Base-by-base conservation (phyloP, 2,797 vertebrate species). In the Pantherophis alleghaniensis region DNA sequence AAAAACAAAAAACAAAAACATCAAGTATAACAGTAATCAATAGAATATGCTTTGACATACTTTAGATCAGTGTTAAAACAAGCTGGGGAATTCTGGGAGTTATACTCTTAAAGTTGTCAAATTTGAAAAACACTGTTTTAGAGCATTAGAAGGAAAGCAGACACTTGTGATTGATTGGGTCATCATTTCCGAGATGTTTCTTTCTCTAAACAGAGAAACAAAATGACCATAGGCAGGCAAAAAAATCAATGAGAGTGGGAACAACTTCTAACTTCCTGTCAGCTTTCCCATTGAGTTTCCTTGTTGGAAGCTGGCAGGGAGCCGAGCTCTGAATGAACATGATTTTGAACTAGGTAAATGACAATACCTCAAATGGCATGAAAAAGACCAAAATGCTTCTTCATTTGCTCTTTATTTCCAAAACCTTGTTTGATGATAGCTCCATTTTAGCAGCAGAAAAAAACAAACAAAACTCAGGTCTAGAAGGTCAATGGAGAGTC, bases 141-240 rank as follows among this genome's bases (percentile, higher is more conserved):
- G 95, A 94, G 47, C 89, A 87, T 89, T 57, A 94, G 47, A 92
- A 53, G 86, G 7, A 69, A 66, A 88, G 66, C 32, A 74, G 14
- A 32, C 66, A 37, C n/a, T 11, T 74, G n/a, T 74, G n/a, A 74
- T 9, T 18, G 66, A 37, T 74, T 32, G 63, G 28, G 28, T 32
- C 63, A 69, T 69, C 13, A 1, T 69, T 69, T n/a, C 28, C 5
- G 0, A 66, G 63, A 66, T n/a, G 2, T 66, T 66, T 69, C n/a
- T 69, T 69, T 69, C n/a, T 14, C n/a, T 32, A 69, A 69, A 69
- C n/a, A 69, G 14, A 69, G n/a, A 69, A 69, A 69, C 63, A 69
- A 69, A 69, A 69, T 32, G 14, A 69, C 66, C 66, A 32, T 32
- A 32, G 14, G 6, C 14, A 74, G 14, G 63, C 63, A n/a, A n/a